Conservation (phyloP, 2,797 vertebrate species). For the Taeniopygia guttata region DNA sequence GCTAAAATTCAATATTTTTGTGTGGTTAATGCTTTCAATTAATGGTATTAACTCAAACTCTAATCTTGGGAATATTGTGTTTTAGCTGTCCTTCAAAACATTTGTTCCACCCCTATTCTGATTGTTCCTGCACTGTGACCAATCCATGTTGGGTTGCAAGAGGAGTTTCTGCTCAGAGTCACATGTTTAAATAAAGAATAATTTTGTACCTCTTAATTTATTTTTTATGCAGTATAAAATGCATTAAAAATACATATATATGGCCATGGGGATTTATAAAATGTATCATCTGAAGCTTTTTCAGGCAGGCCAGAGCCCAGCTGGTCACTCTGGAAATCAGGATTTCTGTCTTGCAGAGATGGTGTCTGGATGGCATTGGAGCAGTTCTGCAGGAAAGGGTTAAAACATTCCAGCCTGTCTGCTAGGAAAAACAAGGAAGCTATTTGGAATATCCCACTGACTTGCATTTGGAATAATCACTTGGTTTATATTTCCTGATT, state of each 20-base stretch:
- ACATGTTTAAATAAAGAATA: background rate
- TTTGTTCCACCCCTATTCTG: background rate
- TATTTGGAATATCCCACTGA: background rate
- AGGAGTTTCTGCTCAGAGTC: background rate
- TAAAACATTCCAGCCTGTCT: background rate
- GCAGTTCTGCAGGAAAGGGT: background rate
- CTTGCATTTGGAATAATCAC: background rate
- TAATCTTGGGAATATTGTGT: background rate
- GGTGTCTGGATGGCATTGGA: background rate
- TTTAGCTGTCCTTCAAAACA: background rate
- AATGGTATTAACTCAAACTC: background rate
- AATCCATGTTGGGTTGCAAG: accelerated
- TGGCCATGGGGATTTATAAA: background rate
- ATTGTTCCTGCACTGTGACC: background rate
- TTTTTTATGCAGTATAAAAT: background rate
- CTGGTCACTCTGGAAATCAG: background rate
- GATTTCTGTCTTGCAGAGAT: background rate
- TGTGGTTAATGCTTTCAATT: background rate
- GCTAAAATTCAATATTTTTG: background rate
- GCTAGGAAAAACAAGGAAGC: background rate
- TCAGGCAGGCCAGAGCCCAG: background rate
- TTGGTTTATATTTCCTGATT: background rate
- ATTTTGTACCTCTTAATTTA: background rate
- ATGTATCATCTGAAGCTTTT: background rate
- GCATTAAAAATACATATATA: too few relatives aligned